These are phyloP conservation scores for Callimico goeldii DNA, from an alignment of 2,797 vertebrate genomes.

Conservation along the genomic window DNA sequence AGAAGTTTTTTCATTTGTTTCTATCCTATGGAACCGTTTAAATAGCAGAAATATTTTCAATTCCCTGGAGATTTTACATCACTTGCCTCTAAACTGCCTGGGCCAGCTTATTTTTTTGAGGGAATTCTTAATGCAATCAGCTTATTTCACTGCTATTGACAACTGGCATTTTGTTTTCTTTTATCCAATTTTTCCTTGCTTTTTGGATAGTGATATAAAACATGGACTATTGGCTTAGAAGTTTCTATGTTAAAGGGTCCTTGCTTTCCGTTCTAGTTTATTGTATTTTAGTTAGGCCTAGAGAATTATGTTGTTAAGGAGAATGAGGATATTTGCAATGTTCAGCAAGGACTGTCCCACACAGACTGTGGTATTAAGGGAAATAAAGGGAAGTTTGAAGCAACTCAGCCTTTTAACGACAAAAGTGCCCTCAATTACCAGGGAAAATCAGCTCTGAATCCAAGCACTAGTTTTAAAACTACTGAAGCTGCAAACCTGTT, in stretches of 20 bases:
- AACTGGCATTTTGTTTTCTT: not conserved
- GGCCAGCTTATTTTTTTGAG: not conserved
- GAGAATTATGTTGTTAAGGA: not conserved
- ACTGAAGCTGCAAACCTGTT: not conserved
- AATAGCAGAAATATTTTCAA: not conserved
- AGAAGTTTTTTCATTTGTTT: not conserved
- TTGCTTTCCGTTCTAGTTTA: not conserved
- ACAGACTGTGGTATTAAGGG: not conserved
- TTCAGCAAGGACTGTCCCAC: not conserved
- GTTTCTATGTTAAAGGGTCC: not conserved
- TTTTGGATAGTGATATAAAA: not conserved
- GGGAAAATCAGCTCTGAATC: not conserved
- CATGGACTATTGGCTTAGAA: not conserved
- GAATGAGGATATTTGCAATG: not conserved
- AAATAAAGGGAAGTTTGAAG: not conserved
- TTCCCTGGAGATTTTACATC: not conserved
- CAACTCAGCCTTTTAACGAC: not conserved
- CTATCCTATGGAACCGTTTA: not conserved
- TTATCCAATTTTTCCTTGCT: not conserved
- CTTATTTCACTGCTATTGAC: not conserved
- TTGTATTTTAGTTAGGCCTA: not conserved
- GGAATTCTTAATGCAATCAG: not conserved
- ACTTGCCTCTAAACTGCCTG: not conserved
- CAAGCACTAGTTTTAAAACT: slow-evolving; percentile 1
- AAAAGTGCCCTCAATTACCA: not conserved